Percentiles rank a stretch among this genome's conserved stretches.
These are phyloP conservation scores for Chaetops frenatus DNA, from an alignment of 2,113 vertebrate genomes.

Conservation along the genomic window DNA sequence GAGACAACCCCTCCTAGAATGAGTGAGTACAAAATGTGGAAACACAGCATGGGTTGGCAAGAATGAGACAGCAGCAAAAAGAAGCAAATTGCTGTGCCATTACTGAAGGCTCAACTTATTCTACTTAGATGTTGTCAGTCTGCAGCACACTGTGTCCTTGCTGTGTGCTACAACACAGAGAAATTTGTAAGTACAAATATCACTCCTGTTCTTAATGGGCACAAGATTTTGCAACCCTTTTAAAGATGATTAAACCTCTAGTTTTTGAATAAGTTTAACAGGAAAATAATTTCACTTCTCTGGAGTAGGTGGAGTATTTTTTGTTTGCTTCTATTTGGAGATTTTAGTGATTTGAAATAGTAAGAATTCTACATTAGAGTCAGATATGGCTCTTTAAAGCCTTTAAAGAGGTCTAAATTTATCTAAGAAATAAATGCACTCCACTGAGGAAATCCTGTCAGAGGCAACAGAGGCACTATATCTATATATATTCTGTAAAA, in stretches of 20 bases:
- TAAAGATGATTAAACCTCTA: neutral
- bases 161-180: neutral
- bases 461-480: neutral
- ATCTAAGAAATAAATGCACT: neutral
- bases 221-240: neutral
- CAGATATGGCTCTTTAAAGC: neutral
- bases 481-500: neutral
- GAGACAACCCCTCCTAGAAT: neutral
- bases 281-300: neutral
- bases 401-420: neutral
- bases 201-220: neutral
- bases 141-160: neutral
- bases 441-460: neutral
- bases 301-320: fast-evolving
- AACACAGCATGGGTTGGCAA: neutral
- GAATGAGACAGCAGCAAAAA: neutral
- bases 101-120: neutral
- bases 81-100: neutral
- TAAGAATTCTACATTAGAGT: neutral
- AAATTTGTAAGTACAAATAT: neutral
- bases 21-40: neutral
- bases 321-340: neutral
- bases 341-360: neutral
- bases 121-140: neutral
- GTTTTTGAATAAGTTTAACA: neutral